A percentile compares a stretch with the other conserved stretches of the same genome.
phyloP scores from a whole-genome alignment of 2,888 invertebrate species.

The Tridacna gigas region DNA sequence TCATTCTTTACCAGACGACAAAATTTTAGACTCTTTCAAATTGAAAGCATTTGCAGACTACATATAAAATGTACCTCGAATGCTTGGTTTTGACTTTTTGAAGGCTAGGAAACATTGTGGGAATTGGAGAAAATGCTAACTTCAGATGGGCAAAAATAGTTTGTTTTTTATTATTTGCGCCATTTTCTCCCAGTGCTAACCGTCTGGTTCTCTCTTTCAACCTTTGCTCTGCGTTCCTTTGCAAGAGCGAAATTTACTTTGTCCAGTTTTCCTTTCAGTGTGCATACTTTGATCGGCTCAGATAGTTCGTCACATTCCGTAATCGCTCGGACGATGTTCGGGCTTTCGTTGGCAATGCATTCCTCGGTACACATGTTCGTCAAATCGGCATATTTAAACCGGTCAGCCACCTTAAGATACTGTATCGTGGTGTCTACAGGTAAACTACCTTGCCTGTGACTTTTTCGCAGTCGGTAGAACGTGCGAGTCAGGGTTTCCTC shows the following conservation, averaged over 20 bases:
- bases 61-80: too few species aligned
- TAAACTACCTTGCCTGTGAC: slow-evolving; percentile 34
- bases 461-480: slow-evolving; percentile 37
- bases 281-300: slow-evolving; percentile 36
- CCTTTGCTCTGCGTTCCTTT: slow-evolving; percentile 25
- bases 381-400: slow-evolving; percentile 42
- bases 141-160: neutral
- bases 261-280: slow-evolving; percentile 42
- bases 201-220: slow-evolving; percentile 22
- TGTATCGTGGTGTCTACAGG: slow-evolving; percentile 36
- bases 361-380: slow-evolving; percentile 47
- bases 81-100: too few species aligned
- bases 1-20: too few species aligned
- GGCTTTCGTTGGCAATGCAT: slow-evolving; percentile 42
- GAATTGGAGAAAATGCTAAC: too few species aligned
- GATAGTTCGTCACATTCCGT: slow-evolving; percentile 41
- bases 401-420: slow-evolving; percentile 48
- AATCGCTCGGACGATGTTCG: slow-evolving; percentile 26
- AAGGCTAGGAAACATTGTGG: too few species aligned
- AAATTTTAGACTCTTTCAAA: too few species aligned
- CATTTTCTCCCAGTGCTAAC: slow-evolving; percentile 14
- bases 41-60: too few species aligned
- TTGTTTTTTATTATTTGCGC: neutral
- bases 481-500: slow-evolving; percentile 41
- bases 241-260: slow-evolving; percentile 36